A percentile compares a stretch with the other conserved stretches of the same genome.
Conservation (phyloP, 2,113 vertebrate genomes). For the Alectura lathami region DNA sequence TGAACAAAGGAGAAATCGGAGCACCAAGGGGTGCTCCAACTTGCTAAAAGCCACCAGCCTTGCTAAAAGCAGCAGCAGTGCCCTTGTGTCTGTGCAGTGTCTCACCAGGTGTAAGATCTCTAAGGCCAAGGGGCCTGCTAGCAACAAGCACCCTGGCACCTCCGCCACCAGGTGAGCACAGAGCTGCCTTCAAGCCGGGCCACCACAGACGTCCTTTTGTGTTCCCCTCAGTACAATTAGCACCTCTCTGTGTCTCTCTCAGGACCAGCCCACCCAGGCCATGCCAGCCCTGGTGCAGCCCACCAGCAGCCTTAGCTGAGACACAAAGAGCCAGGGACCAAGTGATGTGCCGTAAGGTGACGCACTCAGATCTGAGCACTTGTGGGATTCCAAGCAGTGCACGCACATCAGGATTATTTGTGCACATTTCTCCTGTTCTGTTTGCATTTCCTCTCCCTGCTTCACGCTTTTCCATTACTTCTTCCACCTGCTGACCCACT, state of each 20-base stretch:
- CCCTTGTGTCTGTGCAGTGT: fast-evolving
- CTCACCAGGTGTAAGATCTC: background rate
- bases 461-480: background rate
- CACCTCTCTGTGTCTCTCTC: background rate
- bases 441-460: background rate
- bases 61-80: background rate
- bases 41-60: background rate
- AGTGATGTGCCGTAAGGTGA: background rate
- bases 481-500: background rate
- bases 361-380: background rate
- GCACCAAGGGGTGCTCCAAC: background rate
- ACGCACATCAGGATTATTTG: background rate
- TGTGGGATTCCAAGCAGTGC: background rate
- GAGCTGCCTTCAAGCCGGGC: background rate
- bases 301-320: background rate
- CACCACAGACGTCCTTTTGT: background rate
- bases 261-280: background rate
- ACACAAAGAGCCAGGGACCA: background rate
- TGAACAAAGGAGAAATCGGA: background rate
- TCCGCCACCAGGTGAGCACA: background rate
- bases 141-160: background rate
- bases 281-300: fast-evolving
- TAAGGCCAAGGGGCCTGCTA: background rate
- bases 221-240: fast-evolving
- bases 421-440: background rate